phyloP scores from a whole-genome alignment of 2,888 invertebrate species.

The Chirona hameri region DNA sequence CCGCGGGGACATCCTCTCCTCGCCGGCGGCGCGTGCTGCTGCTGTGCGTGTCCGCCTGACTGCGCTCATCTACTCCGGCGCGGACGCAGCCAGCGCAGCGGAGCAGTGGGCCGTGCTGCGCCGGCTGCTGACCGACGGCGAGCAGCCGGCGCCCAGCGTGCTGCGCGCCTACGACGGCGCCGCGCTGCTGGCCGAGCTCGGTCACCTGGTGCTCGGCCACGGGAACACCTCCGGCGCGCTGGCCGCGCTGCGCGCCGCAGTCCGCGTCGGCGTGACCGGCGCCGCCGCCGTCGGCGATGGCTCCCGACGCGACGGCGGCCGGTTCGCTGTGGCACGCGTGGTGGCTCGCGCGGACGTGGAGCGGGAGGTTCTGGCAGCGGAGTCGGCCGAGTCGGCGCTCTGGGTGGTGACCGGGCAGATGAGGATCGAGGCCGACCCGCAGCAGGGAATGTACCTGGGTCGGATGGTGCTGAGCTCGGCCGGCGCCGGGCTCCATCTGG shows the following conservation, averaged over 20 bases:
- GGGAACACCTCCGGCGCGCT: neutral
- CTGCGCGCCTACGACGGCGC: slow-evolving; percentile 26
- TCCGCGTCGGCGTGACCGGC: slow-evolving; percentile 22
- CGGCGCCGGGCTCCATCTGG: slow-evolving; percentile 54
- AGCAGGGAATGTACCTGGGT: slow-evolving; percentile 42
- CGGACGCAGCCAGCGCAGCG: neutral
- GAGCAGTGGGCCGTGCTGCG: slow-evolving; percentile 31
- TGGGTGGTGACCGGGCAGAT: slow-evolving; percentile 43
- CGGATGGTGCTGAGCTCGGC: slow-evolving; percentile 55
- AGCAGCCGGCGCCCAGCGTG: neutral
- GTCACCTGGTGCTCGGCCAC: neutral
- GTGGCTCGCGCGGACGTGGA: slow-evolving; percentile 32
- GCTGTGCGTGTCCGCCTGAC: neutral
- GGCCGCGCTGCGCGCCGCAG: slow-evolving; percentile 36
- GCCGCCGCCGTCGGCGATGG: slow-evolving; percentile 11
- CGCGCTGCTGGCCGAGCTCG: slow-evolving; percentile 38
- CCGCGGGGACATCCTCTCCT: neutral
- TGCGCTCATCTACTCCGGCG: slow-evolving; percentile 1
- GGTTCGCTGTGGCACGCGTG: slow-evolving; percentile 41
- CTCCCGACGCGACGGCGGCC: slow-evolving; percentile 43
- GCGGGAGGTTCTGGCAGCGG: slow-evolving; percentile 35
- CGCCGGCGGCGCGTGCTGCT: neutral
- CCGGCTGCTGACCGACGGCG: slow-evolving; percentile 35
- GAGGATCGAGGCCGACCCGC: slow-evolving; percentile 44
- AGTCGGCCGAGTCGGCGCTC: slow-evolving; percentile 44